Conservation (phyloP, 2,797 vertebrate species). For the Hypotaenidia okinawae region DNA sequence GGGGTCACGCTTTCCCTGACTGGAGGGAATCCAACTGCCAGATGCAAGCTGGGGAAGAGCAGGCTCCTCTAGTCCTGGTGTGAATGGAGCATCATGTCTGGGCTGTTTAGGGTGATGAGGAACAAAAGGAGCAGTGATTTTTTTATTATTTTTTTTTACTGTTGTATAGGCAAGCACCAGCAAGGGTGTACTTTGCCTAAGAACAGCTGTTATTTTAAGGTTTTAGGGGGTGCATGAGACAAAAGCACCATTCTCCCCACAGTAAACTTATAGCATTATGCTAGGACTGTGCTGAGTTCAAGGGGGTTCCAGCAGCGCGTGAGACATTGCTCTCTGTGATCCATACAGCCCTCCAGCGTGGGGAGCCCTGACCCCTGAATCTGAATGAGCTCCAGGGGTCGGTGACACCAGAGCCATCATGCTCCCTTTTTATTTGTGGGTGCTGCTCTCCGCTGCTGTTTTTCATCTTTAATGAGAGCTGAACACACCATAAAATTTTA, state of each 20-base stretch:
- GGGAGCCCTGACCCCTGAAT: not conserved
- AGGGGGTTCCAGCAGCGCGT: not conserved
- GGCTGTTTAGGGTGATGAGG: not conserved
- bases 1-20: rapidly evolving
- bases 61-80: not conserved
- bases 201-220: not conserved
- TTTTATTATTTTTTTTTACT: not conserved
- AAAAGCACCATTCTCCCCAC: rapidly evolving
- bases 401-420: rapidly evolving
- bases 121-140: not conserved
- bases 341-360: not conserved
- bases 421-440: slow-evolving; percentile 13
- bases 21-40: not conserved
- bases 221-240: not conserved
- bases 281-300: not conserved
- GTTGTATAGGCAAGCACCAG: not conserved
- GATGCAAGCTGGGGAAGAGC: not conserved
- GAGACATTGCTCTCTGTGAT: rapidly evolving
- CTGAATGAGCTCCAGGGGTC: not conserved
- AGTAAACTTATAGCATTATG: rapidly evolving
- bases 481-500: slow-evolving; percentile 62
- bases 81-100: not conserved
- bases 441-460: not conserved
- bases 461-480: slow-evolving; percentile 62
- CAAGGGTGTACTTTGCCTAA: not conserved